These are phyloP conservation scores for Ranitomeya imitator DNA, from an alignment of 2,113 vertebrate species.

Conservation along the genomic window DNA sequence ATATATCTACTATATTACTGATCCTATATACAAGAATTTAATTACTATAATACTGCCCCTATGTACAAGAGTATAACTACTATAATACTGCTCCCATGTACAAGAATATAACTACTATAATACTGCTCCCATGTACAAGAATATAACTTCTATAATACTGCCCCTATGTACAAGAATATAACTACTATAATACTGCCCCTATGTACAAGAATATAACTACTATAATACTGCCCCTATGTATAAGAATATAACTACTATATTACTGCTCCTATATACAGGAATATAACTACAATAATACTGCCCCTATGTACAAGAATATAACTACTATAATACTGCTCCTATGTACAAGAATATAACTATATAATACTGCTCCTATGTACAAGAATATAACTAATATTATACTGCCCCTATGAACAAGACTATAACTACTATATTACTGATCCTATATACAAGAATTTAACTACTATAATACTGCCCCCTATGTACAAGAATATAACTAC, in stretches of 20 bases:
- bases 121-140: neutral
- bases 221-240: neutral
- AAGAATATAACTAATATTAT: neutral
- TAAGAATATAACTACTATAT: neutral
- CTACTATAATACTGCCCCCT: neutral
- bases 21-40: neutral
- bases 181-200: neutral
- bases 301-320: neutral
- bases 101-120: neutral
- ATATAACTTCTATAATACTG: conserved; percentile 1
- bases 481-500: neutral
- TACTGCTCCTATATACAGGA: neutral
- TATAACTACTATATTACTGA: too few relatives aligned
- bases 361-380: neutral
- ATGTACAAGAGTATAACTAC: neutral
- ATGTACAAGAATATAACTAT: neutral
- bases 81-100: neutral
- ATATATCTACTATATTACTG: conserved; percentile 1
- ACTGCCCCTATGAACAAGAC: neutral
- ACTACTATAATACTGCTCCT: neutral
- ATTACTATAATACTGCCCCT: neutral
- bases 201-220: neutral
- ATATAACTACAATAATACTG: conserved; percentile 1
- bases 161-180: neutral
- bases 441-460: neutral